phyloP scores from a whole-genome alignment of 2,888 invertebrate genomes.

The Drymonia ruficornis region DNA sequence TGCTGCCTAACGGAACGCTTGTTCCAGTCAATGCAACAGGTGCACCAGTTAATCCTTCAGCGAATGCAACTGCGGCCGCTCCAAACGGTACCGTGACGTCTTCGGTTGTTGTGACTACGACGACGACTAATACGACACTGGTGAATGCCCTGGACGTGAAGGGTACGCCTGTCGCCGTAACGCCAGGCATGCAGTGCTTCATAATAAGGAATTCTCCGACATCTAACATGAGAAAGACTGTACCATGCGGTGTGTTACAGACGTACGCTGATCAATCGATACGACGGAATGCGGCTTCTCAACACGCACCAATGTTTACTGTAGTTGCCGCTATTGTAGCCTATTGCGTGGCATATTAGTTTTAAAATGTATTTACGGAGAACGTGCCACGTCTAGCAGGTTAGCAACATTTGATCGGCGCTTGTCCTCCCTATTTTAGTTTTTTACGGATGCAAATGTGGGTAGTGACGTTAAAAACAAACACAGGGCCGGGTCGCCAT shows the following conservation, averaged over 20 bases:
- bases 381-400: neutral
- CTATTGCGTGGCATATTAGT: slow-evolving; percentile 40
- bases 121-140: slow-evolving; percentile 66
- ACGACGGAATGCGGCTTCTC: slow-evolving; percentile 59
- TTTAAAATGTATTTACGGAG: slow-evolving; percentile 1
- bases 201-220: slow-evolving; percentile 57
- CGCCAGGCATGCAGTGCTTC: slow-evolving; percentile 72
- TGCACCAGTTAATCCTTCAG: slow-evolving; percentile 19
- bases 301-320: slow-evolving; percentile 57
- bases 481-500: too few species aligned
- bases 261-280: slow-evolving; percentile 69
- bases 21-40: slow-evolving; percentile 51
- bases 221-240: slow-evolving; percentile 59
- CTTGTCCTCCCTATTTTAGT: too few species aligned
- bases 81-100: slow-evolving; percentile 48
- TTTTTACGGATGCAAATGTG: too few species aligned
- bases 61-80: slow-evolving; percentile 35
- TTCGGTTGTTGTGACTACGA: slow-evolving; percentile 55
- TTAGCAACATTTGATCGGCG: neutral
- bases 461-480: too few species aligned
- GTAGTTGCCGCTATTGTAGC: slow-evolving; percentile 52
- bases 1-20: slow-evolving; percentile 69
- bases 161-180: slow-evolving; percentile 67
- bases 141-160: slow-evolving; percentile 74
- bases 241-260: slow-evolving; percentile 70